Percentiles rank a stretch among this genome's conserved stretches.
Evolutionary conservation across 1,140 invertebrate genomes (phyloP).

Genomic region (Brachionus calyciflorus): DNA sequence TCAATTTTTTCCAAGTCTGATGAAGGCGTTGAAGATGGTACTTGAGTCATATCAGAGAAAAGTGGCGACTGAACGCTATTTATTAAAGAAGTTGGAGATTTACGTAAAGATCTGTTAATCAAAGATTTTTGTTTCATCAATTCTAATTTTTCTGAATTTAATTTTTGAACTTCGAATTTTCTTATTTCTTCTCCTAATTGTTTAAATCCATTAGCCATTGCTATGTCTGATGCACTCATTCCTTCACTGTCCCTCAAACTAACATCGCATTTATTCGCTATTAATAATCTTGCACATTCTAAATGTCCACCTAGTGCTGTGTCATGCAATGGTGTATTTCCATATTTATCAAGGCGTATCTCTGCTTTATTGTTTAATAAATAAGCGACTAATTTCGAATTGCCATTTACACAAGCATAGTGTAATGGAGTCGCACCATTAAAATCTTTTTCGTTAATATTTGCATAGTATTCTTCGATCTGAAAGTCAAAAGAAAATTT

Average conservation of each 20-base stretch:
- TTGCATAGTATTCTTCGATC: not conserved
- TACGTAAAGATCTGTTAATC: not conserved
- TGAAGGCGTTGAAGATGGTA: not conserved
- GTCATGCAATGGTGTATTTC: constrained; percentile 61
- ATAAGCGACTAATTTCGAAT: constrained; percentile 50
- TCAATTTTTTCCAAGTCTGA: constrained; percentile 3
- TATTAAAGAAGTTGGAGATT: not conserved
- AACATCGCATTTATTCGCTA: constrained; percentile 47
- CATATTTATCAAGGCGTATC: constrained; percentile 53
- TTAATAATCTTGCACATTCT: constrained; percentile 61
- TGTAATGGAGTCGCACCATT: constrained; percentile 57
- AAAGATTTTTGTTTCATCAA: not conserved
- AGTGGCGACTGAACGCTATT: not conserved
- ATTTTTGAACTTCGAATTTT: not conserved
- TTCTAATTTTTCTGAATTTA: not conserved
- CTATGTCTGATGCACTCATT: not conserved
- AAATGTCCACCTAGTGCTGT: constrained; percentile 62
- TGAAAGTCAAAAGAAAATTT: no score
- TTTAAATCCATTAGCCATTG: not conserved
- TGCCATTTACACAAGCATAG: constrained; percentile 59
- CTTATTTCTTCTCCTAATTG: not conserved
- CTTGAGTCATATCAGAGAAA: not conserved
- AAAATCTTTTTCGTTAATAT: not conserved
- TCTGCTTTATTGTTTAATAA: not conserved
- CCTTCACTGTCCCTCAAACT: not conserved